phyloP scores from a whole-genome alignment of 1,140 invertebrate genomes.

The Drosophila orena region DNA sequence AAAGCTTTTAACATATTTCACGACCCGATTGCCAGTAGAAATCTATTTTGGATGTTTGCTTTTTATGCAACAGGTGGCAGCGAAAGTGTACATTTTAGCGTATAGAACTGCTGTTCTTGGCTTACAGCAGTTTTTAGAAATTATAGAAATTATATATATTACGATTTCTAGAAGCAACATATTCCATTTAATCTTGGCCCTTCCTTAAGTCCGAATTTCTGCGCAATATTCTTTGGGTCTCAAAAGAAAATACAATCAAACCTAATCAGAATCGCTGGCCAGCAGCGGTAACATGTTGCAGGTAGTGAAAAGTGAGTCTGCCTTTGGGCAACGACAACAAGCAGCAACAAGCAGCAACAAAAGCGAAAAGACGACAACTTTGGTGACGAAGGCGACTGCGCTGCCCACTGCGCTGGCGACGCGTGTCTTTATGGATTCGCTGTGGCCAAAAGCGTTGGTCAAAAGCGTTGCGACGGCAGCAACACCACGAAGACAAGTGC shows the following conservation, averaged over 20 bases:
- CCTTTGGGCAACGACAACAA: constrained; percentile 16
- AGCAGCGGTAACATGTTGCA: constrained; percentile 39
- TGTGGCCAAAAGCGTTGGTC: constrained; percentile 49
- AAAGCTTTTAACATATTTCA: constrained; percentile 81
- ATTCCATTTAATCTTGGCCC: too few species aligned
- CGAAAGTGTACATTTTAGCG: constrained; percentile 33
- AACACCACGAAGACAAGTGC: constrained; percentile 58
- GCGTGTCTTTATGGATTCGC: constrained; percentile 73
- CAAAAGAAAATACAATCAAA: background rate
- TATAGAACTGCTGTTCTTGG: too few species aligned
- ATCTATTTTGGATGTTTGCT: constrained; percentile 58
- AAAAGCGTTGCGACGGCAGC: constrained; percentile 18
- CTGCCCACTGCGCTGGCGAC: constrained; percentile 26
- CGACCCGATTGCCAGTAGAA: constrained; percentile 62
- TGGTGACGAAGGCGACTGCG: constrained; percentile 25
- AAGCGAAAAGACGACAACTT: constrained; percentile 75
- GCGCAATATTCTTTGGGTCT: background rate
- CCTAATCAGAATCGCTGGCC: constrained; percentile 4
- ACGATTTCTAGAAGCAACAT: too few species aligned
- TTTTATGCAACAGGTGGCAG: constrained; percentile 64
- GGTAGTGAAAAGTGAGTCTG: constrained; percentile 78
- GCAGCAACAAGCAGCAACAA: constrained; percentile 58
- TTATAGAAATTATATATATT: too few species aligned
- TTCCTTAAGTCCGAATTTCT: background rate
- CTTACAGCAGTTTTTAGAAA: too few species aligned